These are phyloP conservation scores for Lichenostomus cassidix DNA, from an alignment of 2,113 vertebrate genomes.

Conservation along the genomic window DNA sequence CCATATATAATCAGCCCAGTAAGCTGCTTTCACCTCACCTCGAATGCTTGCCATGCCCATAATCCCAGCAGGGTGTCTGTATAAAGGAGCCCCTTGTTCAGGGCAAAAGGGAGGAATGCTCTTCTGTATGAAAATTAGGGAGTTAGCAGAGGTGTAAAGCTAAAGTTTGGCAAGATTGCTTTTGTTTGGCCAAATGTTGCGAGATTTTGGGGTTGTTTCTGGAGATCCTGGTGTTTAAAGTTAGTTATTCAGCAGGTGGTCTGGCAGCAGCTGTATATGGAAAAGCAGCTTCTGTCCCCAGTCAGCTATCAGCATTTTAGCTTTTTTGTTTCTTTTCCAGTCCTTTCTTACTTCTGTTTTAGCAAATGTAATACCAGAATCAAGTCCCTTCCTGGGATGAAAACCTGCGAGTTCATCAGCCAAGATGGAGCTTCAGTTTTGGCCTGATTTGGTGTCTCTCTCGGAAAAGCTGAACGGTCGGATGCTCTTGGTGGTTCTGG, in stretches of 20 bases:
- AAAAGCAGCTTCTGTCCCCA: not conserved
- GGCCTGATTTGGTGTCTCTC: not conserved
- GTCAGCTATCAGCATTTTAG: not conserved
- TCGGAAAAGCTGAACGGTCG: conserved; percentile 48
- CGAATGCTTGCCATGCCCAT: not conserved
- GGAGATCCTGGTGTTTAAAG: not conserved
- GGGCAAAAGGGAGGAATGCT: not conserved
- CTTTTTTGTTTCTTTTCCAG: not conserved
- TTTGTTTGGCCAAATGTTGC: not conserved
- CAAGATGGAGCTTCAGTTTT: conserved; percentile 36
- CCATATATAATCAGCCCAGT: conserved; percentile 5
- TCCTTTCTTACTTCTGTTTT: not conserved
- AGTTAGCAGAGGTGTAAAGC: not conserved
- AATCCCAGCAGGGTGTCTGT: conserved; percentile 7
- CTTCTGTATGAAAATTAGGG: not conserved
- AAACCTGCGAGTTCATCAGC: not conserved
- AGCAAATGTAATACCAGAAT: not conserved
- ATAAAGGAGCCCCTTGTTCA: conserved; percentile 35
- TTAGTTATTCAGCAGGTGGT: not conserved
- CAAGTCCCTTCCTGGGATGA: not conserved
- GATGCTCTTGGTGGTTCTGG: conserved; percentile 61
- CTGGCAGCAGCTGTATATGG: not conserved
- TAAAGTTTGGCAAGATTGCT: not conserved
- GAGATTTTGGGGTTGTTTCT: not conserved
- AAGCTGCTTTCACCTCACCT: conserved; percentile 56